These are phyloP conservation scores for Crypturellus tataupa DNA, from an alignment of 2,797 vertebrate species.

Conservation along the genomic window DNA sequence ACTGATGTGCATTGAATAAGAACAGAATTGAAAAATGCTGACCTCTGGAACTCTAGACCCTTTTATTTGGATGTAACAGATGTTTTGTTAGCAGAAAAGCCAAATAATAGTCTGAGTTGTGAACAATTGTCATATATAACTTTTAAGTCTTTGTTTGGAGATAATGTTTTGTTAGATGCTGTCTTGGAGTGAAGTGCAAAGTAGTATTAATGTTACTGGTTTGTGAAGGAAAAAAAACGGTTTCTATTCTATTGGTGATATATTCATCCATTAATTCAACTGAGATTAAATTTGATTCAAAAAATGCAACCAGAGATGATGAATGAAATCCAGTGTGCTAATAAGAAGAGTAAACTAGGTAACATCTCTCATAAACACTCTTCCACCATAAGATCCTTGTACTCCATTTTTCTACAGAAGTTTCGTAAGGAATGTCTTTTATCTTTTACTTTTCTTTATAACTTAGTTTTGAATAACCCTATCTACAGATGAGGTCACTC, in stretches of 20 bases:
- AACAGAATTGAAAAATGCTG: neutral
- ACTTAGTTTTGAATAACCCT: neutral
- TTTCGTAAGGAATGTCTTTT: neutral
- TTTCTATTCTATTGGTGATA: neutral
- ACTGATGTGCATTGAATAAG: neutral
- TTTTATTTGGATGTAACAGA: neutral
- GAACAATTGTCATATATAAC: neutral
- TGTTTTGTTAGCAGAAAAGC: neutral
- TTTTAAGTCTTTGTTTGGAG: neutral
- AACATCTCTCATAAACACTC: neutral
- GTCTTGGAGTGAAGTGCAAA: neutral
- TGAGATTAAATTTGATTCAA: neutral
- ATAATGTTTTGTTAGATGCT: neutral
- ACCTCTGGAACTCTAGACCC: neutral
- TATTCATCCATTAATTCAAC: neutral
- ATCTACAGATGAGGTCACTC: neutral
- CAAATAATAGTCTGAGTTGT: neutral
- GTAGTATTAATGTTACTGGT: neutral
- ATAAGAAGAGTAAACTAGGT: neutral
- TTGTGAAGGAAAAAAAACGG: neutral
- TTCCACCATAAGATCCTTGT: neutral
- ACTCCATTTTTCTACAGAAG: neutral
- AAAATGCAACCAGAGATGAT: neutral
- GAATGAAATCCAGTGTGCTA: neutral
- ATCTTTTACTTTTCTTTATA: neutral